These are phyloP conservation scores for Mactromeris polynyma DNA, from an alignment of 2,888 invertebrate genomes.

Conservation along the genomic window DNA sequence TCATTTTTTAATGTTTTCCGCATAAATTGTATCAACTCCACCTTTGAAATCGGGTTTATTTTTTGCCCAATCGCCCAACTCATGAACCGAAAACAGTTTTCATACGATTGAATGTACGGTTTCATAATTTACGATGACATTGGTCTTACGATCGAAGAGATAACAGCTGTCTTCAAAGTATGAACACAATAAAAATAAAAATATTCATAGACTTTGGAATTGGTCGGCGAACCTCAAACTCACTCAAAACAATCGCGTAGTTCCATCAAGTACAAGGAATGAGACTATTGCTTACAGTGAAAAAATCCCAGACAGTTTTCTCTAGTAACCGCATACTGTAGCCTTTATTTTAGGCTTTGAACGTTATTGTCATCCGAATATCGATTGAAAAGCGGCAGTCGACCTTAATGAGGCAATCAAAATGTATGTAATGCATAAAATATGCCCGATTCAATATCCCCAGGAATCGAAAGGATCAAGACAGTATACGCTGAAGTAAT, in stretches of 20 bases:
- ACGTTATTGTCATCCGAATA: slow-evolving; percentile 36
- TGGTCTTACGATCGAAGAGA: background rate
- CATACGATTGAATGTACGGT: background rate
- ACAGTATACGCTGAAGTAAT: slow-evolving; percentile 31
- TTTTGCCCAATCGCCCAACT: too few relatives aligned
- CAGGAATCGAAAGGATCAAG: slow-evolving; percentile 50
- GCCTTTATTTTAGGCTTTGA: slow-evolving; percentile 22
- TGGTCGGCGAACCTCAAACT: background rate
- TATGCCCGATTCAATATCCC: slow-evolving; percentile 69
- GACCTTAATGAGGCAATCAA: slow-evolving; percentile 75
- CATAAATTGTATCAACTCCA: too few relatives aligned
- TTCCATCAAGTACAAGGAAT: background rate
- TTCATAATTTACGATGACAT: background rate
- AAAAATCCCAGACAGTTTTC: background rate
- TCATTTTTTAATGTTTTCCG: too few relatives aligned
- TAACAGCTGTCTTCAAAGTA: background rate
- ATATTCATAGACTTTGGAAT: background rate
- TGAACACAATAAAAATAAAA: background rate
- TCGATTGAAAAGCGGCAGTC: slow-evolving; percentile 44
- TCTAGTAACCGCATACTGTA: background rate
- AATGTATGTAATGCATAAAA: slow-evolving; percentile 76
- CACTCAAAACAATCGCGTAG: background rate
- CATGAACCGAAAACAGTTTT: too few relatives aligned
- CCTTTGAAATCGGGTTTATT: too few relatives aligned
- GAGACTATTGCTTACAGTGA: background rate